Base-by-base conservation (phyloP, 2,113 vertebrate species). In the Dunckerocampus dactyliophorus region DNA sequence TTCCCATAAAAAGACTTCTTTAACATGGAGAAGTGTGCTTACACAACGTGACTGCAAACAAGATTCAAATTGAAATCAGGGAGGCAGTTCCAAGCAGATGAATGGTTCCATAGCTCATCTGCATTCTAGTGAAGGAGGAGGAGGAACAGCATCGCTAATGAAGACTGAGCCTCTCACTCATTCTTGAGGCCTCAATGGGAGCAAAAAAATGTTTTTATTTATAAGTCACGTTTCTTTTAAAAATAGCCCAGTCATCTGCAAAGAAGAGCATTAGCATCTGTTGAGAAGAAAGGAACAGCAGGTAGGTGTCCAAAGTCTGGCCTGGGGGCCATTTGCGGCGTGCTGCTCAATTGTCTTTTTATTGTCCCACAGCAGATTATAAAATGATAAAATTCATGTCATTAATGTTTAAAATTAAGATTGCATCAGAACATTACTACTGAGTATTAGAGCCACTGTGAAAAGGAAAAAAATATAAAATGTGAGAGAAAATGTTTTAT, bases 31-130 rank as follows among this genome's bases (percentile, higher is more conserved):
- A 84, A 87, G 80, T 80, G 68, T 78, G 69, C 82, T 80, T 71
- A 75, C 81, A 89, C 89, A 88, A 86, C 88, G 85, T 80, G 82
- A 89, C 85, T 77, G 79, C 85, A 89, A 88, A 90, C 85, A 89
- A 84, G 84, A 88, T 83, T 89, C 72, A 87, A 88, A 89, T 85
- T 88, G 82, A 79, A 89, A 87, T 85, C 85, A 83, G 81, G 83
- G 80, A 87, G 77, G 79, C 84, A 87, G 86, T 88, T 87, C 76
- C 67, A 11, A 80, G 67, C 75, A 87, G 86, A 87, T 83, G 82
- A 86, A 87, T 85, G 76, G 78, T 71, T 87, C 81, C 72, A 82
- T 71, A 86, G 79, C 88, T 88, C 80, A 89, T 90, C 85, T 87
- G 83, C 84, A 88, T 90, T 88, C 87, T 71, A 73, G 77, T 82